Percentiles rank a stretch among this genome's conserved stretches.
These are phyloP conservation scores for Octonoba sinensis DNA, from an alignment of 2,888 invertebrate species.

Conservation along the genomic window DNA sequence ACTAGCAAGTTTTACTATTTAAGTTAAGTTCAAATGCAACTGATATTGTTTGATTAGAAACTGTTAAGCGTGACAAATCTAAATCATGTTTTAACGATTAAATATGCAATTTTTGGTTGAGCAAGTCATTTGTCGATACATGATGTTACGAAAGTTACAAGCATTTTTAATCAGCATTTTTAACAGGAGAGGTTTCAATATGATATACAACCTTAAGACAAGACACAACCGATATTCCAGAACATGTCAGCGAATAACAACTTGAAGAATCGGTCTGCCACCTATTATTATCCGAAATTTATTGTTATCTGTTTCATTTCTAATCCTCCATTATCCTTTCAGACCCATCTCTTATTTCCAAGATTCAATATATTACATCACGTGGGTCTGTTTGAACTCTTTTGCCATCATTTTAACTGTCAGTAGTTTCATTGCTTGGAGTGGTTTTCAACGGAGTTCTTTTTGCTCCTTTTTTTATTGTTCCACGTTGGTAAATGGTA, in stretches of 20 bases:
- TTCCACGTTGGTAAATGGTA: constrained; percentile 26
- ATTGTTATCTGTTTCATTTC: constrained; percentile 56
- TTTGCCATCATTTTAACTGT: constrained; percentile 54
- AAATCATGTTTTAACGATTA: no score
- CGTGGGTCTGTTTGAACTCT: constrained; percentile 22
- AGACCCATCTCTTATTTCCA: constrained; percentile 19
- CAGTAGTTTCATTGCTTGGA: constrained; percentile 35
- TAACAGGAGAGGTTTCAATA: no score
- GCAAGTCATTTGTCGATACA: no score
- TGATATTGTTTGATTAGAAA: no score
- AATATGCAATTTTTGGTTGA: no score
- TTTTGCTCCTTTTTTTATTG: constrained; percentile 40
- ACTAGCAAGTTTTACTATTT: no score
- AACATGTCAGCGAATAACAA: constrained; percentile 19
- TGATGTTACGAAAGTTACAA: no score
- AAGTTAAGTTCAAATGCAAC: no score
- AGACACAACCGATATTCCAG: not conserved
- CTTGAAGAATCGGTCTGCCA: constrained; percentile 29
- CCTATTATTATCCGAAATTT: constrained; percentile 55
- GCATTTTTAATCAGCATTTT: no score
- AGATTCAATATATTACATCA: constrained; percentile 44
- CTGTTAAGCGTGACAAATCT: no score
- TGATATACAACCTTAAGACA: not conserved
- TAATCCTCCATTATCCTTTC: constrained; percentile 47
- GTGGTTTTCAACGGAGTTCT: constrained; percentile 20